Base-by-base conservation (phyloP, 2,888 invertebrate species). In the Oscheius myriophilus region DNA sequence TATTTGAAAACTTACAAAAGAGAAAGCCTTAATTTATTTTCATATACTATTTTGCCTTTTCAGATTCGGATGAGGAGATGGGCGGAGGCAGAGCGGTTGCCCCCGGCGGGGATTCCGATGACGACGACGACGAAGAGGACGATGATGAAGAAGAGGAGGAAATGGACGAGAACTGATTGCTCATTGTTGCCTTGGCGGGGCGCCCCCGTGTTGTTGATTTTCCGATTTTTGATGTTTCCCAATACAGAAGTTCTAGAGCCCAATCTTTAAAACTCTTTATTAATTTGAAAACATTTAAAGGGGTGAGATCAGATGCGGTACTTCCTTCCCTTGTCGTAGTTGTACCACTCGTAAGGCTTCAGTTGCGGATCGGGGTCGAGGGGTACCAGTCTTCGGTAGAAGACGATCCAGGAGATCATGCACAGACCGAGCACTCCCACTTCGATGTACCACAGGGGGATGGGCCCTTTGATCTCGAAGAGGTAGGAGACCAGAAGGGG, bases 401-500 rank as follows among this genome's bases (percentile, higher is more conserved):
- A 76, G 0, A 76, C 53, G 0, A 74, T 68, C 76, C 76, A 76
- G 23, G 70, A 63, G 33, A 74, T 45, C 42, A 72, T 72, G 21
- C 73, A 73, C 4, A 64, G n/a, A 1, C 59, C 41, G 0, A 76
- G 55, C 9, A 70, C 69, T 14, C 72, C 57, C 11, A 74, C 76
- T 69, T 77, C 77, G 33, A 75, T 71, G 14, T 55, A 66, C 77
- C 77, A 77, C 41, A 77, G 69, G 3, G 77, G 77, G 21, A 71
- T 74, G 14, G 77, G 77, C 3, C 77, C 77, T 65, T 72, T 67
- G 23, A 73, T 71, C 49, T 77, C 70, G 64, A 77, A 77, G n/a
- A 77, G 70, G 68, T 71, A 77, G 4, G 77, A 77, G 11, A 77
- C 75, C 1, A 77, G 41, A 54, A 77, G 68, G 7, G 77, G 77